Percentiles rank a stretch among this genome's conserved stretches.
phyloP scores from a whole-genome alignment of 2,113 vertebrate genomes.

The Trochalopteron elliotii region DNA sequence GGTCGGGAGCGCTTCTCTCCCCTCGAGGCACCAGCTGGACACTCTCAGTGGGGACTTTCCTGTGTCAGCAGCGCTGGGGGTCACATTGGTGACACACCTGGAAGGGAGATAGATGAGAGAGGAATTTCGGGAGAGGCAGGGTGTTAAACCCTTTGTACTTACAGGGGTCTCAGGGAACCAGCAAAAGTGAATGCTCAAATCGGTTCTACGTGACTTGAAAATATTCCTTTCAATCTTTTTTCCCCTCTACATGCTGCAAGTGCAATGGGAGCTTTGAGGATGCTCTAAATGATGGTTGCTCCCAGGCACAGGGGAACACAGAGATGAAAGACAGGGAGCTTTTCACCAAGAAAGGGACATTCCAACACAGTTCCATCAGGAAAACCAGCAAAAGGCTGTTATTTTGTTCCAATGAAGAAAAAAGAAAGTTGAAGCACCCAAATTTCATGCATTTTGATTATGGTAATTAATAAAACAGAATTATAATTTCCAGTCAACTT shows the following conservation, averaged over 20 bases:
- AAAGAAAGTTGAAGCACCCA: neutral
- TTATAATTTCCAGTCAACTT: neutral
- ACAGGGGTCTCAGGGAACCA: neutral
- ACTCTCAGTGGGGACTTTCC: rapidly evolving
- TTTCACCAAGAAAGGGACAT: neutral
- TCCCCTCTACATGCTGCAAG: neutral
- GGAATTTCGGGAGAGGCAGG: neutral
- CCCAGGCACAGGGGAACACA: neutral
- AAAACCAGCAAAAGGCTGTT: neutral
- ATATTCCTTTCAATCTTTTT: neutral
- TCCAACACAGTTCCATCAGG: neutral
- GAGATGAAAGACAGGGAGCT: neutral
- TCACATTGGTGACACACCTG: rapidly evolving
- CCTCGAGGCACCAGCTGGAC: neutral
- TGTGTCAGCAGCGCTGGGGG: neutral
- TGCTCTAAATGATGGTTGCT: neutral
- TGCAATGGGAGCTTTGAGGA: neutral
- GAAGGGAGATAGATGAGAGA: neutral
- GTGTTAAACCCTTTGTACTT: neutral
- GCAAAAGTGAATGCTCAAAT: neutral
- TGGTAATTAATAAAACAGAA: neutral
- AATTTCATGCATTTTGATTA: neutral
- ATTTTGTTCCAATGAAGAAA: neutral
- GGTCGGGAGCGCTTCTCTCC: neutral
- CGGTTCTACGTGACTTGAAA: neutral